Evolutionary conservation across 2,888 invertebrate genomes (phyloP), one percentile per base, ranked within the genome.

Genomic region (Hyles lineata): DNA sequence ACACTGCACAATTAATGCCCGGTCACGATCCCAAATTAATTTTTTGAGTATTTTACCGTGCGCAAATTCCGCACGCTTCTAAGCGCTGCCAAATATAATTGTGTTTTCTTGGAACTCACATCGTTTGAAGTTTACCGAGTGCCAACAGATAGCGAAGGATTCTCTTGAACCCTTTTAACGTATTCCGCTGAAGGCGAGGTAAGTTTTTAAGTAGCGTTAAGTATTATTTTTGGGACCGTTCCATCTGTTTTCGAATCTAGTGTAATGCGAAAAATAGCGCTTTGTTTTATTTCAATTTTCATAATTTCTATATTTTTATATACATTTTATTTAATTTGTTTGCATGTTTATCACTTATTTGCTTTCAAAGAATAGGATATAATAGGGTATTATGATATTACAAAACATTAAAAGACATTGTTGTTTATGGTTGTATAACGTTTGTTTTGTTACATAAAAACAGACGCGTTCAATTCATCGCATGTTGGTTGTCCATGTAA

Each of bases 121-220:
- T 74, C 81, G 79, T 84, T 83, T 77, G 80, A 87, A 89, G 85
- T 88, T 89, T 84, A 79, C 82, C 74, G 82, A 87, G 89, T 90
- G 90, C 84, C 83, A 82, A 82, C 78, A 80, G 81, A 83, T 82
- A 82, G 82, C 81, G 82, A 80, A 87, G 85, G 87, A 85, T 85
- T 84, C 85, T 80, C 80, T 74, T 78, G 79, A 81, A 82, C 83
- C 83, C 82, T 85, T 83, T 82, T 80, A 81, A 85, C 83, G 82
- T 83, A 80, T 85, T 80, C 80, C 81, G 83, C 86, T 80, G 76
- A 79, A 85, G 85, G 86, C 84, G 78, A 87, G 91, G 92, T 92
- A 87, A 91, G 92, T 90, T 90, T 86, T 73, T 82, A 82, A 82
- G 79, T 76, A 81, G 74, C 72, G 70, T 79, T 78, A 76, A 77